Percentiles rank a stretch among this genome's conserved stretches.
Conservation (phyloP, 2,888 invertebrate species). For the Pomacea canaliculata region DNA sequence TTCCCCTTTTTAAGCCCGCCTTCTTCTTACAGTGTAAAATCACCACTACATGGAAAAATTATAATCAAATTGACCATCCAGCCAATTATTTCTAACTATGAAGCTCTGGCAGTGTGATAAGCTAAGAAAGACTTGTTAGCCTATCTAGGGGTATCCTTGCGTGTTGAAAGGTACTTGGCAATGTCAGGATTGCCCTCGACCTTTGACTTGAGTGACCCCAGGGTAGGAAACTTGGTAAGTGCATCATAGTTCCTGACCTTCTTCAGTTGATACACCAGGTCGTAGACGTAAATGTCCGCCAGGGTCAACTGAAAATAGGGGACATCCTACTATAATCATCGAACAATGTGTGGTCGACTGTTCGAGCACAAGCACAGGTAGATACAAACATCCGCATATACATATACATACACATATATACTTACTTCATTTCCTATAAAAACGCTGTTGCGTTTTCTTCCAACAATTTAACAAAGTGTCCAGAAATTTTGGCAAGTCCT, state of each 20-base stretch:
- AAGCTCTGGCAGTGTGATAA: no score
- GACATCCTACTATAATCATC: no score
- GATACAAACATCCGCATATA: no score
- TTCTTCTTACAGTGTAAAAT: no score
- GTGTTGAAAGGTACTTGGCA: neutral
- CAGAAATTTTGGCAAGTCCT: slow-evolving; percentile 5
- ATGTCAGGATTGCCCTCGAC: neutral
- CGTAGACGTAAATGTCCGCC: slow-evolving; percentile 5
- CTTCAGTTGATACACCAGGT: neutral
- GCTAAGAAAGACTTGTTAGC: neutral
- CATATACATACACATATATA: no score
- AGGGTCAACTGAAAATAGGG: neutral
- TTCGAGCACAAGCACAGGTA: no score
- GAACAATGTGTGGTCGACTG: no score
- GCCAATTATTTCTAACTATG: no score
- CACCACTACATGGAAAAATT: no score
- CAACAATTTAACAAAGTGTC: neutral
- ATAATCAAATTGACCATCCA: no score
- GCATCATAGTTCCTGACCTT: slow-evolving; percentile 7
- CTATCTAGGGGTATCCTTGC: neutral
- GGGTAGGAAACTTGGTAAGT: neutral
- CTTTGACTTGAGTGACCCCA: neutral
- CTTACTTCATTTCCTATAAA: slow-evolving; percentile 10
- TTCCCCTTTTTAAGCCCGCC: no score
- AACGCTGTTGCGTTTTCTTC: neutral